Evolutionary conservation across 1,140 invertebrate species (phyloP).

Genomic region (Diorhabda sublineata): DNA sequence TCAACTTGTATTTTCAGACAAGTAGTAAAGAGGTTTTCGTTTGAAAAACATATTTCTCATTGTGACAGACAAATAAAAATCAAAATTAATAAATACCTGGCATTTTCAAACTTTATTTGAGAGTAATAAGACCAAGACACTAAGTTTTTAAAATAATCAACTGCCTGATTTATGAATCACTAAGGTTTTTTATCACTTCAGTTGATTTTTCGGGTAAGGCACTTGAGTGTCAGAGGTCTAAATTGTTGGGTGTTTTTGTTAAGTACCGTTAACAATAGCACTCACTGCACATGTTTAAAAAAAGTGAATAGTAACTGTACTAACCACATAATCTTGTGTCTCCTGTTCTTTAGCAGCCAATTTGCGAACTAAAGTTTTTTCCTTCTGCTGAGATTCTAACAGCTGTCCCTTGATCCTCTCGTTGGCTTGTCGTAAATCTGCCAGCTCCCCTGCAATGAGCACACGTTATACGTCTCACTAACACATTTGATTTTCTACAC

Average conservation of each 20-base stretch:
- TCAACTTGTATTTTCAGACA: no score
- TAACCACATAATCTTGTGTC: conserved; percentile 91
- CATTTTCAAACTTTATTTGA: no score
- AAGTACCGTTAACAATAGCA: neutral
- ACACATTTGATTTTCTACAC: conserved; percentile 29
- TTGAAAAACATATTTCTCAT: no score
- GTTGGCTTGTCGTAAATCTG: conserved; percentile 72
- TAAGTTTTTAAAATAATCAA: neutral
- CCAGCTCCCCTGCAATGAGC: conserved; percentile 64
- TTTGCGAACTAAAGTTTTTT: conserved; percentile 86
- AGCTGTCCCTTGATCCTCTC: conserved; percentile 78
- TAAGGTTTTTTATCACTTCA: conserved; percentile 13
- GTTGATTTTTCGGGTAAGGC: neutral
- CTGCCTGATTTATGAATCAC: neutral
- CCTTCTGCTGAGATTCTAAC: conserved; percentile 78
- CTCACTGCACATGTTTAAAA: conserved; percentile 14
- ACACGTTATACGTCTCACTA: conserved; percentile 29
- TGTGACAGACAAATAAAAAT: no score
- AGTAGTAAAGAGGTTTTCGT: no score
- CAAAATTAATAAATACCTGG: no score
- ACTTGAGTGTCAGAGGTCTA: neutral
- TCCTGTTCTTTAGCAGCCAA: conserved; percentile 94
- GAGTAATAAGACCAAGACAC: neutral
- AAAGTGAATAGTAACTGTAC: conserved; percentile 44
- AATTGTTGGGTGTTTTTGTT: conserved; percentile 13